Evolutionary conservation across 2,888 invertebrate species (phyloP).

Genomic region (Pseudeuparius sepicola): DNA sequence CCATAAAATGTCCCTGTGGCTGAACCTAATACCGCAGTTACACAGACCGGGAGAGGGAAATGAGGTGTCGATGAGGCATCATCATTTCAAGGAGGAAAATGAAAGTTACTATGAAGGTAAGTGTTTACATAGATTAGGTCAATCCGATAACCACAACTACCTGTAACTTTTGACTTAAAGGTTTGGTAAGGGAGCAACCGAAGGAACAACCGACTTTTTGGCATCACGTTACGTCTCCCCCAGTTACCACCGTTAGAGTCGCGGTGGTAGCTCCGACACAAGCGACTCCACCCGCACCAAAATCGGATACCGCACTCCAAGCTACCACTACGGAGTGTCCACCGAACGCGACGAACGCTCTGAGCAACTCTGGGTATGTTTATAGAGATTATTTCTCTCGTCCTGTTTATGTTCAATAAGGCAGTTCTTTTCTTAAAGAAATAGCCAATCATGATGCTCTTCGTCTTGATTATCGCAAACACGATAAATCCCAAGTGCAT

Average conservation of each 20-base stretch:
- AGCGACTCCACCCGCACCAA: conserved; percentile 42
- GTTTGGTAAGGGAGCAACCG: conserved; percentile 66
- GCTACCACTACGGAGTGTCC: conserved; percentile 64
- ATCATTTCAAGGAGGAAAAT: conserved; percentile 76
- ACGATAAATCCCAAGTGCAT: too few species aligned
- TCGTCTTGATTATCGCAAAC: too few species aligned
- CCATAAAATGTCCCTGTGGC: conserved; percentile 86
- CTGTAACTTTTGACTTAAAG: too few species aligned
- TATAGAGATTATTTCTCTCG: too few species aligned
- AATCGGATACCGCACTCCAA: conserved; percentile 41
- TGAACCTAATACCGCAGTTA: conserved; percentile 74
- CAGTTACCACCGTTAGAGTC: conserved; percentile 28
- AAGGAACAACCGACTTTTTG: conserved; percentile 52
- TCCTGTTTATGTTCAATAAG: too few species aligned
- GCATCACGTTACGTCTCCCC: conserved; percentile 46
- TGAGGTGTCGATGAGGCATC: conserved; percentile 77
- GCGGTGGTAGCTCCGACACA: conserved; percentile 38
- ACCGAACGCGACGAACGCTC: conserved; percentile 53
- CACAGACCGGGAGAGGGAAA: conserved; percentile 70
- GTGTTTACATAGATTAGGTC: conserved; percentile 10
- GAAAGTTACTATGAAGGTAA: conserved; percentile 71
- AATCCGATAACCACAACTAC: too few species aligned
- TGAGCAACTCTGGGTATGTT: too few species aligned
- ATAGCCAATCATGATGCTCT: too few species aligned
- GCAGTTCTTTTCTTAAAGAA: too few species aligned